A percentile compares a stretch with the other conserved stretches of the same genome.
These are phyloP conservation scores for Halcyon senegalensis DNA, from an alignment of 2,113 vertebrate species.

Conservation along the genomic window DNA sequence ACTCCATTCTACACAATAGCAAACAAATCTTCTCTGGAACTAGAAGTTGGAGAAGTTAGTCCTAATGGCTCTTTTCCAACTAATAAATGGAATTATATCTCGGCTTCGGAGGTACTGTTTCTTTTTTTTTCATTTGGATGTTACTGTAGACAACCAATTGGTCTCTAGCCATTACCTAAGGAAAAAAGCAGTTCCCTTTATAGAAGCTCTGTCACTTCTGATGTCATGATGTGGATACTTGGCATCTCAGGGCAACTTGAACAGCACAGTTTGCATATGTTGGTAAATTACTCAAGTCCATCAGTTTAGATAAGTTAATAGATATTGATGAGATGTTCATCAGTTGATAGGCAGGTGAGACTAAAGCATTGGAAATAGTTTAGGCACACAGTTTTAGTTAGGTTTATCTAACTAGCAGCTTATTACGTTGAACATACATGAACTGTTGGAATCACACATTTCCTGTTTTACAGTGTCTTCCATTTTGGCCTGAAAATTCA, in stretches of 20 bases:
- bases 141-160: background rate
- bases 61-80: conserved; percentile 66
- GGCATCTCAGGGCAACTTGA: background rate
- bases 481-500: conserved; percentile 92
- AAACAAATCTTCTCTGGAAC: conserved; percentile 90
- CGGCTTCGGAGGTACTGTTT: conserved; percentile 83
- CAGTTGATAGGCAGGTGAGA: background rate
- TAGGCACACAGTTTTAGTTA: background rate
- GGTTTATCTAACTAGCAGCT: background rate
- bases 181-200: background rate
- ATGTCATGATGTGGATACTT: background rate
- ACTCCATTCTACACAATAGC: conserved; percentile 93
- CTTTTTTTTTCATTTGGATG: background rate
- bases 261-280: background rate
- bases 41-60: conserved; percentile 92
- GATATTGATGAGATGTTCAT: background rate
- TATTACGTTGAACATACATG: fast-evolving
- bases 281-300: background rate
- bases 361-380: background rate
- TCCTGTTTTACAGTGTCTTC: conserved; percentile 84
- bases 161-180: background rate
- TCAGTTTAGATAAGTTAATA: background rate
- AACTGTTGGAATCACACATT: background rate
- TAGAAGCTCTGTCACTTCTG: background rate
- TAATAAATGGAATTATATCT: conserved; percentile 89